Conservation (phyloP, 92 coral and sea anemone genomes). For the Zoanthus solanderi region DNA sequence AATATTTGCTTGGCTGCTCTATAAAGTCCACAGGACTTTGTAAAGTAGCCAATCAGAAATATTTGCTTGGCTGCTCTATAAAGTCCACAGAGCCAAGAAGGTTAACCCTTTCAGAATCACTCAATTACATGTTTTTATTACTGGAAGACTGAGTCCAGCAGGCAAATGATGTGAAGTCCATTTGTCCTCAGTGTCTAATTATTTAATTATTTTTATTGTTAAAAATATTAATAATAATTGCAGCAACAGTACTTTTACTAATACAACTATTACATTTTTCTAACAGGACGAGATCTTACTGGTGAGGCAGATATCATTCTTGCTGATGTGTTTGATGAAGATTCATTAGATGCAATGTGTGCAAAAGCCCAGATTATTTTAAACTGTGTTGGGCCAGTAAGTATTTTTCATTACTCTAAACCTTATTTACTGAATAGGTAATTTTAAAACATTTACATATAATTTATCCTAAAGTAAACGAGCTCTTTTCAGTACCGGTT, state of each 20-base stretch:
- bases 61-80: too few species aligned
- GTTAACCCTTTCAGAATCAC: too few species aligned
- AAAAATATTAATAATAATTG: neutral
- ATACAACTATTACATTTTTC: neutral
- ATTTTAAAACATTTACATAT: neutral
- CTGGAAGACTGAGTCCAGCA: too few species aligned
- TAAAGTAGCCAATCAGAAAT: too few species aligned
- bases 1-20: too few species aligned
- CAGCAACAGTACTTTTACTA: neutral
- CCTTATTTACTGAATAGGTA: neutral
- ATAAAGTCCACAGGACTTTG: too few species aligned
- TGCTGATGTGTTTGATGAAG: constrained; percentile 86
- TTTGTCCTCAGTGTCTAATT: too few species aligned
- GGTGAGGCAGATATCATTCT: constrained; percentile 76
- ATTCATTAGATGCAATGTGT: constrained; percentile 87
- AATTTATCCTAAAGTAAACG: neutral
- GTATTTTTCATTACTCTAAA: neutral
- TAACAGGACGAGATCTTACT: constrained; percentile 73
- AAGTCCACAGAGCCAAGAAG: too few species aligned
- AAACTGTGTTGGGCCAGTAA: constrained; percentile 99
- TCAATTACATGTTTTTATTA: too few species aligned
- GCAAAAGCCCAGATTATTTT: constrained; percentile 78
- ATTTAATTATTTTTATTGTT: too few species aligned
- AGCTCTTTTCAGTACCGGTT: constrained; percentile 81
- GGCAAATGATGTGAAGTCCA: too few species aligned